Conservation (phyloP, 2,888 invertebrate species). For the Caenorhabditis panamensis region DNA sequence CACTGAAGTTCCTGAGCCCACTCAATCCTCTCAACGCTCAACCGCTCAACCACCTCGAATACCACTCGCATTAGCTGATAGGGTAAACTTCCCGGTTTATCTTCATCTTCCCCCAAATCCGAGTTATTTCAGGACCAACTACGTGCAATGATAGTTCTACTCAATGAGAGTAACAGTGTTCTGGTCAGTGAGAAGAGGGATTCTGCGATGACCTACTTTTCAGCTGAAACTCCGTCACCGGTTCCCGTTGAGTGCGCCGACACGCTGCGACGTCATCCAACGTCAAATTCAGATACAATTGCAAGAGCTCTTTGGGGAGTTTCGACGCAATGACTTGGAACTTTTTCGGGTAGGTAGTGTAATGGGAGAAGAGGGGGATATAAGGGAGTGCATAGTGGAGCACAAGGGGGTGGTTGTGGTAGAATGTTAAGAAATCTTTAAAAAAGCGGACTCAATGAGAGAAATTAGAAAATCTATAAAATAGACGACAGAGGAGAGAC, state of each 20-base stretch:
- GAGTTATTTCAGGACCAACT: slow-evolving; percentile 31
- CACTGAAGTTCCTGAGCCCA: neutral
- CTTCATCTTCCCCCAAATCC: neutral
- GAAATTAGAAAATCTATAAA: too few species aligned
- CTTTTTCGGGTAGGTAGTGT: slow-evolving; percentile 15
- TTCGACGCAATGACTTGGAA: slow-evolving; percentile 26
- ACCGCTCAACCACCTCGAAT: slow-evolving; percentile 12
- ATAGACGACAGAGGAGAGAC: too few species aligned
- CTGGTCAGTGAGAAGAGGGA: slow-evolving; percentile 5
- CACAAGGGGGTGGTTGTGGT: too few species aligned
- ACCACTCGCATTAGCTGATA: slow-evolving; percentile 13
- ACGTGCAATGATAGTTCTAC: slow-evolving; percentile 37
- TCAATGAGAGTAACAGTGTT: slow-evolving; percentile 33
- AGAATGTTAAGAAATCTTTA: too few species aligned
- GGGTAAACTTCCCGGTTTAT: slow-evolving; percentile 5
- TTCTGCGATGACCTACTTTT: slow-evolving; percentile 14
- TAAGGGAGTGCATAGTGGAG: too few species aligned
- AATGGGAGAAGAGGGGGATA: neutral
- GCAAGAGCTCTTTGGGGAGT: slow-evolving; percentile 37
- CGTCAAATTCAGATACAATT: slow-evolving; percentile 49
- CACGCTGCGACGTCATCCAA: slow-evolving; percentile 52
- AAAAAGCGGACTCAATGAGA: too few species aligned
- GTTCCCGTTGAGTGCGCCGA: slow-evolving; percentile 53
- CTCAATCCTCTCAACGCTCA: neutral
- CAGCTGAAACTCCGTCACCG: slow-evolving; percentile 53